Evolutionary conservation across 2,113 vertebrate genomes (phyloP).

Genomic region (Mustela nigripes): DNA sequence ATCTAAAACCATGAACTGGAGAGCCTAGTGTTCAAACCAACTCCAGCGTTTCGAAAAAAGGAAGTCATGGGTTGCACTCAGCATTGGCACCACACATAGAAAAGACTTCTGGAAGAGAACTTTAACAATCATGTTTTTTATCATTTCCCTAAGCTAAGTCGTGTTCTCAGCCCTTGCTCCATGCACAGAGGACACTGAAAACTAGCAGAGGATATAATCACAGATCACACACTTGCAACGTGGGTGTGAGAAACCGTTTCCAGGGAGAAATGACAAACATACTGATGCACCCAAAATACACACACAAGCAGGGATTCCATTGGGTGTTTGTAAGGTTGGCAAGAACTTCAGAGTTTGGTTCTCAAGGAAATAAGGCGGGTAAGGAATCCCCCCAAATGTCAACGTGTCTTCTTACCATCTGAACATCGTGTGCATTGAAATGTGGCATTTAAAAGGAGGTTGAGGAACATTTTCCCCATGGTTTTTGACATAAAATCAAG

Average conservation of each 20-base stretch:
- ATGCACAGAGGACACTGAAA: slow-evolving; percentile 70
- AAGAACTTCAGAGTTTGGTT: slow-evolving; percentile 56
- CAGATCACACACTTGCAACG: slow-evolving; percentile 72
- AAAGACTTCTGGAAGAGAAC: neutral
- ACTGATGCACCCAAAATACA: slow-evolving; percentile 75
- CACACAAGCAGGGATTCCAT: slow-evolving; percentile 71
- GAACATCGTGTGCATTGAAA: slow-evolving; percentile 6
- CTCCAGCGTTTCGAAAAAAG: neutral
- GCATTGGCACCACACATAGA: neutral
- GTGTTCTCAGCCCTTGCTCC: slow-evolving; percentile 58
- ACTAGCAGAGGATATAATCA: slow-evolving; percentile 67
- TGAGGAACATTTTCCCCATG: neutral
- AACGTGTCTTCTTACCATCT: slow-evolving; percentile 43
- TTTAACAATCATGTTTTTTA: slow-evolving; percentile 23
- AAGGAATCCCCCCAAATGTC: slow-evolving; percentile 76
- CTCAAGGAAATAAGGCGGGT: slow-evolving; percentile 76
- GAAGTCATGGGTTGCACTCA: neutral
- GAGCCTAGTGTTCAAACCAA: neutral
- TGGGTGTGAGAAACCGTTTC: slow-evolving; percentile 83
- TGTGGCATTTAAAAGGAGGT: slow-evolving; percentile 55
- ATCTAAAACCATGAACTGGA: no score
- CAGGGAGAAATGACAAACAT: slow-evolving; percentile 82
- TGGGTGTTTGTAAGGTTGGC: slow-evolving; percentile 54
- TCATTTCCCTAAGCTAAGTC: slow-evolving; percentile 72
- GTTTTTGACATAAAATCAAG: slow-evolving; percentile 44